Evolutionary conservation across 2,113 vertebrate genomes (phyloP), one percentile per base, ranked within the genome.

Genomic region (Alaudala cheleensis): DNA sequence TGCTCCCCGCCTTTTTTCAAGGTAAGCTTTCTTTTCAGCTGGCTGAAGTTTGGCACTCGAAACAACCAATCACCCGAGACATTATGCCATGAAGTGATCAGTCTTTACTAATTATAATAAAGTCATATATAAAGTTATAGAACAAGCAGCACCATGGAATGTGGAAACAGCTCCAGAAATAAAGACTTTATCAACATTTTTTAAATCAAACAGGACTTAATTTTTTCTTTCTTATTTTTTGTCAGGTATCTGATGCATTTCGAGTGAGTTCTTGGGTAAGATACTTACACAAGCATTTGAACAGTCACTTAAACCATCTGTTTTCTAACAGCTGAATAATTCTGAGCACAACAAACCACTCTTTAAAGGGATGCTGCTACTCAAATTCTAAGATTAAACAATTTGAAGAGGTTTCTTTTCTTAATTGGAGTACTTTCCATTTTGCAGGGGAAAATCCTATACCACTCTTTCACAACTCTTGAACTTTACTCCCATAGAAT

Each of bases 1-100:
- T 58, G 19, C 6, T 4, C 7, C 22, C n/a, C 0, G 0, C 3
- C 6, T 3, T 12, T n/a, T 58, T n/a, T 22, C 25, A 11, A 19
- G 73, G 37, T 28, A 25, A 23, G 5, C 14, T 65, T 57, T 76
- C 17, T 42, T 73, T 83, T 44, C 23, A 42, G 5, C 37, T 37
- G 37, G 37, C 37, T 37, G 37, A 37, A 37, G 37, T 37, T 4
- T 40, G 24, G 33, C 22, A 80, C 21, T n/a, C 1, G 0, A 17
- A 80, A 51, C 20, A 47, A 92, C 23, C 3, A 0, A 0, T 37
- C 28, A 65, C 3, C 29, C 54, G 44, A 69, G 22, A 92, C 88
- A 90, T 45, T 8, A 33, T 26, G 25, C 6, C 23, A 78, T 15
- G 33, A 66, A 76, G 24, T 49, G 3, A 67, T 64, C 15, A 66